Conservation (phyloP, 2,113 vertebrate genomes). For the Glaucidium brasilianum region DNA sequence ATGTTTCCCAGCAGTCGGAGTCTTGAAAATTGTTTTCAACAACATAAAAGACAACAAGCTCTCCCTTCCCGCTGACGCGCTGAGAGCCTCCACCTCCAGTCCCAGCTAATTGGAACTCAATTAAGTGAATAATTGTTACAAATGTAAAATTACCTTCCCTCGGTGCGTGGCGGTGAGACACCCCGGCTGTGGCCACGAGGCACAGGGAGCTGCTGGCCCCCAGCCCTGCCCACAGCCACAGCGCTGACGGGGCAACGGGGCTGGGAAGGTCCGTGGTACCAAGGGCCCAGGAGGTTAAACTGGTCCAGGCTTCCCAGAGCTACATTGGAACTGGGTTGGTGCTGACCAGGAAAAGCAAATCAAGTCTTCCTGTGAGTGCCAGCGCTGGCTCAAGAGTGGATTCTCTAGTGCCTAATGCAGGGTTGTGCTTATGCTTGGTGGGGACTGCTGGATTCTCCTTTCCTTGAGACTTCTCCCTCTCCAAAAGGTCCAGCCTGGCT, state of each 20-base stretch:
- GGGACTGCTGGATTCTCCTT: neutral
- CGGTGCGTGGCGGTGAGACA: neutral
- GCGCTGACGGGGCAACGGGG: rapidly evolving
- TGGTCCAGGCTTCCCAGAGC: neutral
- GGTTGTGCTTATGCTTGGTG: neutral
- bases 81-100: slow-evolving; percentile 15
- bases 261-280: neutral
- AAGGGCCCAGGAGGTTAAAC: no score
- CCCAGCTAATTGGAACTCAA: slow-evolving; percentile 73
- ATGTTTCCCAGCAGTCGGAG: neutral
- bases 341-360: neutral
- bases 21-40: neutral
- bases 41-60: slow-evolving; percentile 3
- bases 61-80: neutral
- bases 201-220: neutral
- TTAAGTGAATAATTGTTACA: slow-evolving; percentile 81
- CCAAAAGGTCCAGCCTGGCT: neutral
- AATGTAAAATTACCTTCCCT: slow-evolving; percentile 67
- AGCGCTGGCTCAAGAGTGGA: rapidly evolving
- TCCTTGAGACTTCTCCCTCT: neutral
- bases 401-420: neutral
- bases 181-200: neutral
- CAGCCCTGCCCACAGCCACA: rapidly evolving
- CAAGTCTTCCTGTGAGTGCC: neutral
- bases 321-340: rapidly evolving